Conservation (phyloP, 2,888 invertebrate species). For the Leucophenga maculata region DNA sequence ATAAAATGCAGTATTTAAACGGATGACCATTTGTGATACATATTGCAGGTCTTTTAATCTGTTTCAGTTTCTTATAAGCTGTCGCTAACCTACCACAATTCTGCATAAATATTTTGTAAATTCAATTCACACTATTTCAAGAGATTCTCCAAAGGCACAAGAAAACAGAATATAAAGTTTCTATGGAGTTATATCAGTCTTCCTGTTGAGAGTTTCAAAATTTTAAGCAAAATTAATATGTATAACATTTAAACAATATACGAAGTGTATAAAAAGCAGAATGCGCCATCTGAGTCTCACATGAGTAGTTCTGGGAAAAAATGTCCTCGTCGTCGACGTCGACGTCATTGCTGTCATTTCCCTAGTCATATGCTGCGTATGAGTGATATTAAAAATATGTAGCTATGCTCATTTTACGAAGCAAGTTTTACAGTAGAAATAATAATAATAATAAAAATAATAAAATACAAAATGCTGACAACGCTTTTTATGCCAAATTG, state of each 20-base stretch:
- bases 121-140: too few relatives aligned
- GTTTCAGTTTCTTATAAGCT: too few relatives aligned
- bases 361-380: background rate
- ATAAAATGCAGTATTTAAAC: too few relatives aligned
- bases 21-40: too few relatives aligned
- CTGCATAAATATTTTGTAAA: too few relatives aligned
- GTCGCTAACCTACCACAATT: too few relatives aligned
- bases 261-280: background rate
- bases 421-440: slow-evolving; percentile 27
- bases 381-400: slow-evolving; percentile 35
- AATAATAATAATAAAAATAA: slow-evolving; percentile 39
- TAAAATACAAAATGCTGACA: slow-evolving; percentile 39
- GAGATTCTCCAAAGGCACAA: too few relatives aligned
- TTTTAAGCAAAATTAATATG: background rate
- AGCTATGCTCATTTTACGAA: slow-evolving; percentile 32
- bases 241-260: too few relatives aligned
- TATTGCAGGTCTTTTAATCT: too few relatives aligned
- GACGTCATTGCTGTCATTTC: background rate
- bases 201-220: background rate
- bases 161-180: background rate
- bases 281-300: too few relatives aligned
- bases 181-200: too few relatives aligned
- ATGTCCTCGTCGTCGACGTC: background rate
- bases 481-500: slow-evolving; percentile 25
- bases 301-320: background rate